Evolutionary conservation across 1,140 invertebrate species (phyloP), one percentile per base, ranked within the genome.

Genomic region (Apocrypta bakeri): DNA sequence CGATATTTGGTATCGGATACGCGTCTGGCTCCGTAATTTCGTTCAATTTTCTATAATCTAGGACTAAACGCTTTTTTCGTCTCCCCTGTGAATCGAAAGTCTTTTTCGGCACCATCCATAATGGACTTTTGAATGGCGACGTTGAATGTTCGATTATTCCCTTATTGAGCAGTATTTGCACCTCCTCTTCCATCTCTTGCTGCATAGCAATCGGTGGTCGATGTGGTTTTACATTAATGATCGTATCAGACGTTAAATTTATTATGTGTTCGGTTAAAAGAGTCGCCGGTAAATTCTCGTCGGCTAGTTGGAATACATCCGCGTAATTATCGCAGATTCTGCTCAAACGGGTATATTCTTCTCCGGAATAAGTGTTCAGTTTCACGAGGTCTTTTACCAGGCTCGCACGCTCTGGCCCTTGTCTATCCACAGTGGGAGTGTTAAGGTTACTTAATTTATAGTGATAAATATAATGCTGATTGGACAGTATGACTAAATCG

Each of bases 21-120:
- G 48, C 24, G 24, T 81, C 48, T 37, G 48, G 14, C 6, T 69
- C 29, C 0, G 78, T 80, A n/a, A 61, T 61, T 56, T 80, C 68
- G 6, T 80, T 80, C 21, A 80, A 37, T 27, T 14, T 33, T 0
- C 78, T 0, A 31, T 25, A 80, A 33, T 80, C 78, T 2, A 72
- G 69, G 4, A 71, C 66, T n/a, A 80, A n/a, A 8, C 78, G 40
- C 42, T 33, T 29, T 31, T 63, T 76, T 0, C 6, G 14, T 0
- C 31, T 76, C 2, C 73, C 24, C 1, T 29, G 29, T 27, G 21
- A 14, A 61, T 76, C 73, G 3, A 25, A 24, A 1, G 73, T 56
- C 24, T 76, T 76, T 27, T 84, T 77, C 17, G 80, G 56, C 1
- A 84, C 74, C 3, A 84, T 69, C 24, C 81, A 68, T 17, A 84